Evolutionary conservation across 2,888 invertebrate species (phyloP), one percentile per base, ranked within the genome.

Genomic region (Drosophila maculinotata): DNA sequence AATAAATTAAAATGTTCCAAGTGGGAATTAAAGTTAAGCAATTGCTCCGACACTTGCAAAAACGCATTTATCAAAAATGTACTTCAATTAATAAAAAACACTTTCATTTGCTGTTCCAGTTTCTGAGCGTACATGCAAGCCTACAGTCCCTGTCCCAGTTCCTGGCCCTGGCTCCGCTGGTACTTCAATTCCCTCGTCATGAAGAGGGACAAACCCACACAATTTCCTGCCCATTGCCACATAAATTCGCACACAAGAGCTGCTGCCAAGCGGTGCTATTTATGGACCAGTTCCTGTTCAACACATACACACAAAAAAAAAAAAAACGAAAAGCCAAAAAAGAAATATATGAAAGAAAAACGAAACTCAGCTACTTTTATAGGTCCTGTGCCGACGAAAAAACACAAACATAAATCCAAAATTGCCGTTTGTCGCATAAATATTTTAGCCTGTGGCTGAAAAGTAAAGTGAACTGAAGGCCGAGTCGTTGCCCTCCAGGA

Each of bases 381-480:
- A 59, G 60, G 57, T 59, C 39, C 54, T 39, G 42, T 26, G 39
- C 53, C 14, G 54, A 44, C 41, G 60, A 49, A 26, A 60, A 52
- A 38, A 65, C 45, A 79, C 69, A 53, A 57, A 69, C 87, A 84
- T 84, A 84, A 84, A 84, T 84, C 88, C 83, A 75, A 86, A 87
- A 87, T 85, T 84, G 83, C 77, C 83, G 79, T 80, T 87, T 85
- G 88, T 85, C 88, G 83, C 83, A 83, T 87, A 83, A 83, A 83
- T 83, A 83, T 83, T 87, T 84, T 75, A 85, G 86, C 59, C 58
- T 48, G 67, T 54, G 62, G 44, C 68, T 75, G 69, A 57, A 76
- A 69, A 76, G 69, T 65, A 38, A 44, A 45, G 45, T 17, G 45
- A 20, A 23, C 59, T 38, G 54, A 67, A 62, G 51, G 57, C 31